Conservation (phyloP, 2,113 vertebrate genomes). For the Castor canadensis region DNA sequence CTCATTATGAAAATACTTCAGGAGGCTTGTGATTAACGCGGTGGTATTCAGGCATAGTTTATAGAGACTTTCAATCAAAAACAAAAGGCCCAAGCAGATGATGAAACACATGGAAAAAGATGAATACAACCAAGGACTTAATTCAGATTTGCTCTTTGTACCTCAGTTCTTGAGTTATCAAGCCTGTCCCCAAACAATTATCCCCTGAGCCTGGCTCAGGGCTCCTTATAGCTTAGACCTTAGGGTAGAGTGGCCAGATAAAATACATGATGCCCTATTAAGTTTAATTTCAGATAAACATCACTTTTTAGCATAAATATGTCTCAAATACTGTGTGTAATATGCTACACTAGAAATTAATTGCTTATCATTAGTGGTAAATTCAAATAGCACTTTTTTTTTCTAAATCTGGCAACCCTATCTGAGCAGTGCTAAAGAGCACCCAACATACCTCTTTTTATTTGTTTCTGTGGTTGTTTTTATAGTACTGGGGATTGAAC, state of each 20-base stretch:
- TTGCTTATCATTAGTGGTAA: not conserved
- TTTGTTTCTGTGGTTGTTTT: not conserved
- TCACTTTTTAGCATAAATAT: not conserved
- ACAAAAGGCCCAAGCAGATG: conserved; percentile 62
- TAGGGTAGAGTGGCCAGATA: not conserved
- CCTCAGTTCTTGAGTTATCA: not conserved
- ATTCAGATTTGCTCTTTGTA: not conserved
- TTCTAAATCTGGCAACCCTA: not conserved
- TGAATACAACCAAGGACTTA: not conserved
- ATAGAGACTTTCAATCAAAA: conserved; percentile 70
- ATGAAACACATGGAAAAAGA: conserved; percentile 49
- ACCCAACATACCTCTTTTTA: not conserved
- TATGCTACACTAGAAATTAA: not conserved
- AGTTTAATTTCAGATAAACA: conserved; percentile 34
- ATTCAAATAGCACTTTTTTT: not conserved
- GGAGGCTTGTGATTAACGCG: conserved; percentile 70
- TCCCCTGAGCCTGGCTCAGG: not conserved
- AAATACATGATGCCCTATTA: not conserved
- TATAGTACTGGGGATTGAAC: too few species aligned
- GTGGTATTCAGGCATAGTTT: conserved; percentile 60
- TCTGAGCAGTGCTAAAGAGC: not conserved
- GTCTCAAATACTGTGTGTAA: not conserved
- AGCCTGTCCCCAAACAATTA: not conserved
- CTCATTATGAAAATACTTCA: conserved; percentile 73
- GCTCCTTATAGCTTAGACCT: not conserved